Conservation (phyloP, 2,797 vertebrate species). For the Manis pentadactyla region DNA sequence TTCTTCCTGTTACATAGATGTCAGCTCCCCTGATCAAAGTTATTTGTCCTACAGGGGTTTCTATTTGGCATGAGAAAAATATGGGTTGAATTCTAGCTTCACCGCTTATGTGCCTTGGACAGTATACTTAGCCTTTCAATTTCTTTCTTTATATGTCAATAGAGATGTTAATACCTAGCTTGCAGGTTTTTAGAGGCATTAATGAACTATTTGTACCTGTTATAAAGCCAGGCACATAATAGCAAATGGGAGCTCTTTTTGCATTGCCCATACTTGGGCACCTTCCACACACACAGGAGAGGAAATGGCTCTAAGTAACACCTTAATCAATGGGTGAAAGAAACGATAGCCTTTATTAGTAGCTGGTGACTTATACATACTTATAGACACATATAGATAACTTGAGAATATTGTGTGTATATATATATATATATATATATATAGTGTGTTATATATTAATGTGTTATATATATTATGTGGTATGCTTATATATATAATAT, state of each 20-base stretch:
- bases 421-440: no score
- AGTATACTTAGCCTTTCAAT: background rate
- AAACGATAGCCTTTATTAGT: slow-evolving; percentile 27
- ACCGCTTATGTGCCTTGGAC: background rate
- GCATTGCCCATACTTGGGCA: background rate
- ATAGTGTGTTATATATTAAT: no score
- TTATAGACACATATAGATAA: background rate
- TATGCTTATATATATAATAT: no score
- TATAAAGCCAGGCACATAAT: background rate
- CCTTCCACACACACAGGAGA: background rate
- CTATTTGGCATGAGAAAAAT: background rate
- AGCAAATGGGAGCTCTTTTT: slow-evolving; percentile 38
- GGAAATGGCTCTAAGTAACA: slow-evolving; percentile 16
- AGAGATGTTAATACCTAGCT: background rate
- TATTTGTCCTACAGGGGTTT: background rate
- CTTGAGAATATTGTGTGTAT: background rate
- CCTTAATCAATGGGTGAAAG: slow-evolving; percentile 30
- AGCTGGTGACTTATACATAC: background rate
- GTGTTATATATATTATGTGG: no score
- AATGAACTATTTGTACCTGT: slow-evolving; percentile 35
- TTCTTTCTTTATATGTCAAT: slow-evolving; percentile 5
- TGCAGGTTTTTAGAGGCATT: slow-evolving; percentile 45
- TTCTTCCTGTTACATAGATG: background rate
- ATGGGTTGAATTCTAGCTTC: background rate
- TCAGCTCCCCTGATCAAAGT: background rate